A percentile compares a stretch with the other conserved stretches of the same genome.
phyloP scores from a whole-genome alignment of 2,888 invertebrate genomes.

The Tinea pellionella region DNA sequence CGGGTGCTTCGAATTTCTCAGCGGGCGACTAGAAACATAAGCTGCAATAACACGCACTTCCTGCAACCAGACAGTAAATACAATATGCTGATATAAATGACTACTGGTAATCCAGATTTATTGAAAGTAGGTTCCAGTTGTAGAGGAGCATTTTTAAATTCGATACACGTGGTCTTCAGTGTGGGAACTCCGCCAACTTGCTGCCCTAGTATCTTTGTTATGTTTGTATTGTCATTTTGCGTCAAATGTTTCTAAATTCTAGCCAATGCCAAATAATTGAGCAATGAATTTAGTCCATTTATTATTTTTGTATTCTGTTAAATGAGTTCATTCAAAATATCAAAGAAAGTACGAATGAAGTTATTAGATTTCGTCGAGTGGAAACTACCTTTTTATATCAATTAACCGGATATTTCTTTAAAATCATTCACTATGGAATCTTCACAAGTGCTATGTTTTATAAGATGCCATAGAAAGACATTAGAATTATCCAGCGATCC shows the following conservation, averaged over 20 bases:
- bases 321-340: neutral
- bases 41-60: constrained; percentile 69
- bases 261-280: neutral
- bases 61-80: constrained; percentile 30
- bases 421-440: constrained; percentile 32
- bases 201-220: constrained; percentile 59
- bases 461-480: constrained; percentile 47
- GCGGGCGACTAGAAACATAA: constrained; percentile 63
- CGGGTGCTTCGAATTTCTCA: constrained; percentile 65
- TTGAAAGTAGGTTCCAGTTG: constrained; percentile 50
- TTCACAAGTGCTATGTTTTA: constrained; percentile 32
- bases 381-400: constrained; percentile 24
- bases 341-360: neutral
- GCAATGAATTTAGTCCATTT: neutral
- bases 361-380: constrained; percentile 1
- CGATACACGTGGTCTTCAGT: constrained; percentile 62
- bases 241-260: constrained; percentile 9
- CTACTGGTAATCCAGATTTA: constrained; percentile 56
- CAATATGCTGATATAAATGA: constrained; percentile 21
- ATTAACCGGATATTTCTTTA: constrained; percentile 50
- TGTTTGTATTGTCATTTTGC: constrained; percentile 9
- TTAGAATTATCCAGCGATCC: constrained; percentile 43
- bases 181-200: constrained; percentile 67
- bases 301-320: neutral
- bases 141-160: constrained; percentile 45